Conservation (phyloP, 2,113 vertebrate genomes). For the Drymodes brunneopygia region DNA sequence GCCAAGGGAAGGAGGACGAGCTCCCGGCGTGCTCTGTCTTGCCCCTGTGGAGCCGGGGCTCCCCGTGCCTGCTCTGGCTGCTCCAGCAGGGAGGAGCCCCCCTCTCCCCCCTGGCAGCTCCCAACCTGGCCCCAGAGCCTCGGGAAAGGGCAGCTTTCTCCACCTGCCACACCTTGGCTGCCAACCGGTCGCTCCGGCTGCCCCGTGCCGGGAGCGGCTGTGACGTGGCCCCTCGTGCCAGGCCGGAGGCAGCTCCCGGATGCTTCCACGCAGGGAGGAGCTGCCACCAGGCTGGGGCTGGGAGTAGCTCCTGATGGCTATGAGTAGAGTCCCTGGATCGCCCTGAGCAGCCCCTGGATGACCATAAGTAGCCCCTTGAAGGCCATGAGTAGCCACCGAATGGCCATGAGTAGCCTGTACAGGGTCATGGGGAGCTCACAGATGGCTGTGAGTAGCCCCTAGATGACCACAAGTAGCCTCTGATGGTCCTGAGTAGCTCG, state of each 20-base stretch:
- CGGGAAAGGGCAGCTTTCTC: not conserved
- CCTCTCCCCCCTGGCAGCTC: not conserved
- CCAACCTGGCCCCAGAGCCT: not conserved
- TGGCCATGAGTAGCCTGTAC: not conserved
- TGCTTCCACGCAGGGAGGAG: not conserved
- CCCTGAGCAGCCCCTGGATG: not conserved
- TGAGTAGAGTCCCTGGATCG: not conserved
- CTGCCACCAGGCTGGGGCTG: not conserved
- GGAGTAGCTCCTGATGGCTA: not conserved
- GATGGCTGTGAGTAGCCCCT: not conserved
- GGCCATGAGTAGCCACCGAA: not conserved
- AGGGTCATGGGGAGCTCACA: not conserved
- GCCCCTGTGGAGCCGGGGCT: rapidly evolving
- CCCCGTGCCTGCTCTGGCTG: rapidly evolving
- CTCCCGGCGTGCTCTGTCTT: not conserved
- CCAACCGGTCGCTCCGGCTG: not conserved
- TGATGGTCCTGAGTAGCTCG: not conserved
- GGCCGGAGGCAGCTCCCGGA: not conserved
- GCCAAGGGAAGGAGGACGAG: not conserved
- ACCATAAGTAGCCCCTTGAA: not conserved
- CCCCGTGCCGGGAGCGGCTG: not conserved
- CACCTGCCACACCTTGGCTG: not conserved
- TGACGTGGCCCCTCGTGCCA: not conserved
- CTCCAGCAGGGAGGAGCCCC: not conserved
- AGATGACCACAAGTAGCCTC: not conserved